Conservation (phyloP, 1,140 invertebrate genomes). For the Pentalonia nigronervosa region DNA sequence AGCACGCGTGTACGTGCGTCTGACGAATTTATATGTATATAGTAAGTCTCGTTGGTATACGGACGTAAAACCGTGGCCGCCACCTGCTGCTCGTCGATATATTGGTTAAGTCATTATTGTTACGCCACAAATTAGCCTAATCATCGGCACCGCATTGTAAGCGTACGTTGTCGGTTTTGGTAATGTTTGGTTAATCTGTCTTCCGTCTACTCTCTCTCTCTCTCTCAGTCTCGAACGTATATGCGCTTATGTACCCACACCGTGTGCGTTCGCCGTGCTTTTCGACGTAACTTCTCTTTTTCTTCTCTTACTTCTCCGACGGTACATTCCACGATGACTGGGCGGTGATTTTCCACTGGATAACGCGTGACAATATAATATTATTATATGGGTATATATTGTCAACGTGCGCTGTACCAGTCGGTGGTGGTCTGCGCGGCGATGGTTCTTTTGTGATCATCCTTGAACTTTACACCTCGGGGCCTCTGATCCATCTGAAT, state of each 20-base stretch:
- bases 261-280: neutral
- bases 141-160: constrained; percentile 53
- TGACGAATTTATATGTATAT: neutral
- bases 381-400: too few relatives aligned
- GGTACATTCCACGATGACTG: constrained; percentile 53
- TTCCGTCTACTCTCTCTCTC: neutral
- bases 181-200: constrained; percentile 44
- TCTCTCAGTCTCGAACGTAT: neutral
- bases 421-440: neutral
- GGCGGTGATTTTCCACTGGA: constrained; percentile 27
- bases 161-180: constrained; percentile 39
- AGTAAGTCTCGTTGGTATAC: neutral
- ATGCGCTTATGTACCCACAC: too few relatives aligned
- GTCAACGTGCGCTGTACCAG: neutral
- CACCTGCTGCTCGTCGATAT: constrained; percentile 40
- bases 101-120: constrained; percentile 53
- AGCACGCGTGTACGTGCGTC: neutral
- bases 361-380: constrained; percentile 36
- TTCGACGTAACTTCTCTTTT: neutral
- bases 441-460: neutral
- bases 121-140: constrained; percentile 49
- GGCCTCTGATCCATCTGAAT: neutral
- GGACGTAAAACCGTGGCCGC: neutral
- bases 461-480: constrained; percentile 13
- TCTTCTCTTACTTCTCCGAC: neutral